Percentiles rank a stretch among this genome's conserved stretches.
These are phyloP conservation scores for Anabacerthia variegaticeps DNA, from an alignment of 2,797 vertebrate genomes.

Conservation along the genomic window DNA sequence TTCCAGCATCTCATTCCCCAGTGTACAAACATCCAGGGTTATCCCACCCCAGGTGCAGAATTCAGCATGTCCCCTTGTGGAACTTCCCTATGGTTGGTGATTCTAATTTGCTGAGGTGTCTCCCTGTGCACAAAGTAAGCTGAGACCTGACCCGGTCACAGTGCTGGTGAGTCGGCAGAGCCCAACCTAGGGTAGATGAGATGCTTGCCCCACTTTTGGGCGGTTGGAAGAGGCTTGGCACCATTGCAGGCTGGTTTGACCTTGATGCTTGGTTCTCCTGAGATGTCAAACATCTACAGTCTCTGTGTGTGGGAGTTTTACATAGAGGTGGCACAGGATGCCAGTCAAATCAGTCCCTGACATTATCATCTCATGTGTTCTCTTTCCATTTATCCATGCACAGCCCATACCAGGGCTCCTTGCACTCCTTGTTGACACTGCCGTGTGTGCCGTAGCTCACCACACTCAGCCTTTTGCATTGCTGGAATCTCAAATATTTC, in stretches of 20 bases:
- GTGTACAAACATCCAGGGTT: background rate
- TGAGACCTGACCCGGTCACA: accelerated
- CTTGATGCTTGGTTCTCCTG: background rate
- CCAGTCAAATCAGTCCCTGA: background rate
- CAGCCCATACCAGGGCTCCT: background rate
- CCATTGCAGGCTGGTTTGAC: accelerated
- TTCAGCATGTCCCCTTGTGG: background rate
- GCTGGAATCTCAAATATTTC: background rate
- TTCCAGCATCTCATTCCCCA: background rate
- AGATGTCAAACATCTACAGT: background rate
- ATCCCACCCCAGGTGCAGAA: background rate
- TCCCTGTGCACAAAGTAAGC: accelerated
- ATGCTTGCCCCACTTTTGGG: background rate
- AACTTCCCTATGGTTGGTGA: background rate
- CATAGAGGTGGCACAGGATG: background rate
- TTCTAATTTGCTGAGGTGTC: background rate
- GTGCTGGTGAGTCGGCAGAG: background rate
- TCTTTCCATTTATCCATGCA: background rate
- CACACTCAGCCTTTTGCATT: background rate
- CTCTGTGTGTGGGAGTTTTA: background rate
- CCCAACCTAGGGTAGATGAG: accelerated
- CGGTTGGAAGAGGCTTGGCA: background rate
- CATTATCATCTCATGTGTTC: background rate
- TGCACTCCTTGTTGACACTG: background rate
- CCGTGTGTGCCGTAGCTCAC: background rate